phyloP scores from a whole-genome alignment of 2,888 invertebrate species.

The Drosophila borborema region DNA sequence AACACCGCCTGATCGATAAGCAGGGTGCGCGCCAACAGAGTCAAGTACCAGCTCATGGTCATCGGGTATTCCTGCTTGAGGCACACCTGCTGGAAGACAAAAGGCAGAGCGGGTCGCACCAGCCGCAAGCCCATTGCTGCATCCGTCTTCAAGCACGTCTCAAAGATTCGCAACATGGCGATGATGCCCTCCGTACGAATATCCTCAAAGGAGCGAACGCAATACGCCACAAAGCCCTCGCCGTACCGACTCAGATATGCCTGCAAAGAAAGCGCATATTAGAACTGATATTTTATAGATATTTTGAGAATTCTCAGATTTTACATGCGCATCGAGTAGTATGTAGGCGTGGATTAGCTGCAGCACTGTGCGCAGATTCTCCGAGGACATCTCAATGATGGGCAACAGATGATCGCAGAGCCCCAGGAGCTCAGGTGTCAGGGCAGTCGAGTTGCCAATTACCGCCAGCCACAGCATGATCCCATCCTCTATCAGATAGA shows the following conservation, averaged over 20 bases:
- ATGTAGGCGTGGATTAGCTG: slow-evolving; percentile 94
- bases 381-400: slow-evolving; percentile 92
- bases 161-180: slow-evolving; percentile 90
- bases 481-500: slow-evolving; percentile 96
- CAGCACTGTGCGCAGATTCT: slow-evolving; percentile 91
- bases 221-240: slow-evolving; percentile 88
- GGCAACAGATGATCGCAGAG: slow-evolving; percentile 91
- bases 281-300: neutral
- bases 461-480: slow-evolving; percentile 95
- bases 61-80: slow-evolving; percentile 90
- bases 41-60: slow-evolving; percentile 91
- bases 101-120: slow-evolving; percentile 88
- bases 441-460: slow-evolving; percentile 90
- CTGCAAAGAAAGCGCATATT: slow-evolving; percentile 81
- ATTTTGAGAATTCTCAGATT: neutral
- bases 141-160: slow-evolving; percentile 90
- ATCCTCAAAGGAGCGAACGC: slow-evolving; percentile 91
- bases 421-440: slow-evolving; percentile 89
- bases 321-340: slow-evolving; percentile 88
- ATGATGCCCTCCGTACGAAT: slow-evolving; percentile 91
- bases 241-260: slow-evolving; percentile 91
- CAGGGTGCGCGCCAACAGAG: slow-evolving; percentile 91
- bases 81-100: slow-evolving; percentile 88
- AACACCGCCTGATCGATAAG: slow-evolving; percentile 89
- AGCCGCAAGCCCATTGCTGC: slow-evolving; percentile 91